Base-by-base conservation (phyloP, 2,888 invertebrate genomes). In the Pyrrhosoma nymphula region DNA sequence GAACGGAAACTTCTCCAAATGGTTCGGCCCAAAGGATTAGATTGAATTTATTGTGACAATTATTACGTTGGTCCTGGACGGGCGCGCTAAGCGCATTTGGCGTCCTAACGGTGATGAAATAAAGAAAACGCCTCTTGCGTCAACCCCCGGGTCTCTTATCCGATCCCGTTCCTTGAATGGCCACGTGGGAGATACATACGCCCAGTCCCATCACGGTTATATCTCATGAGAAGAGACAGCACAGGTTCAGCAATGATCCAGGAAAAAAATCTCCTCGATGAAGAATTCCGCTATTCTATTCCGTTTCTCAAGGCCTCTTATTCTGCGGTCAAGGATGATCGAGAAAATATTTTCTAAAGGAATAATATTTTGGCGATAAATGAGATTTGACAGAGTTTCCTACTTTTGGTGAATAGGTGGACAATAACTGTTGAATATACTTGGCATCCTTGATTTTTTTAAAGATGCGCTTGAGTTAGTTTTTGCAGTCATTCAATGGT, bases 281-380 rank as follows among this genome's bases (percentile, higher is more conserved):
- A 47, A 47, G 8, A 82, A 35, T 35, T 30, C 82, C 82, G 82
- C 82, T 30, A 35, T 26, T 35, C 82, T 35, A 3, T 60, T n/a
- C n/a, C n/a, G 82, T 35, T 82, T 14, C 14, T 35, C 82, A 82
- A 82, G 82, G 82, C 30, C 82, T 82, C 69, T n/a, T n/a, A n/a
- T n/a, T 82, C 82, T 82, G 82, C 82, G 82, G 82, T 82, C 82
- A 82, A 82, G 82, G 82, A 82, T 82, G 82, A 35, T 18, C 82
- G 16, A 26, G 18, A 26, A 82, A 82, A 82, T 82, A 14, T 35
- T 30, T 26, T 30, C 60, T 14, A 60, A 14, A 10, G 60, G 60
- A 60, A 20, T 14, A 60, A 12, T 20, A 56, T 56, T 56, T 16
- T 56, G 16, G 8, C 16, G 56, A 56, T 56, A n/a, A n/a, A n/a